Base-by-base conservation (phyloP, 2,797 vertebrate species). In the Crocodylus rhombifer region DNA sequence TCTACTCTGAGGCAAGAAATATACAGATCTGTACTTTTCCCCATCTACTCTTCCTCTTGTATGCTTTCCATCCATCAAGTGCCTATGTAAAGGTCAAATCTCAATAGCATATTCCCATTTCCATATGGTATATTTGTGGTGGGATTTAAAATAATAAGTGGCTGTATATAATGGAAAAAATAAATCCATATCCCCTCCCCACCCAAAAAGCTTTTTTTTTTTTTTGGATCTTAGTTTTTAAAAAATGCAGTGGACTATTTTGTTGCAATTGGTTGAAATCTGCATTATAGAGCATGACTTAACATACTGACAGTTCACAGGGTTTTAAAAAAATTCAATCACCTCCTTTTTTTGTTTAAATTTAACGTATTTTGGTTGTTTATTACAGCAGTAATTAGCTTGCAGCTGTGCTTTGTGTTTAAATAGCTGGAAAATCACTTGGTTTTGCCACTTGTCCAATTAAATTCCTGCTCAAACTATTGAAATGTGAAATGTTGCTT, bases 341-440 rank as follows among this genome's bases (percentile, higher is more conserved):
- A 14, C 14, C 92, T 96, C 82, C 23, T 64, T 55, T 85, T 83
- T 86, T 61, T 62, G 12, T 88, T 95, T 71, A 85, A 88, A 95
- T 96, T 95, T 92, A 93, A 94, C 92, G 80, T 85, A 88, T 84
- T 94, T 96, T 95, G 79, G 85, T 95, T 30, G 26, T 92, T 94
- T 93, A 57, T 82, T 94, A 91, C 80, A 90, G 77, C 84, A 93
- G 88, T 87, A 94, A 91, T 97, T 96, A 96, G 79, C 93, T 95
- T 80, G 96, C 96, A 98, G 96, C 96, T 97, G 96, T 93, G 74
- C 63, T 95, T 91, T 91, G 86, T 96, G 95, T 91, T 96, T 95
- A 97, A 97, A 95, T 95, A 97, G 90, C 96, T 97, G 94, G 95
- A 97, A 97, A 97, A 97, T 97, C 91, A 95, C 95, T 97, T 96